phyloP scores from a whole-genome alignment of 2,888 invertebrate species.

The Anoplius nigerrimus region DNA sequence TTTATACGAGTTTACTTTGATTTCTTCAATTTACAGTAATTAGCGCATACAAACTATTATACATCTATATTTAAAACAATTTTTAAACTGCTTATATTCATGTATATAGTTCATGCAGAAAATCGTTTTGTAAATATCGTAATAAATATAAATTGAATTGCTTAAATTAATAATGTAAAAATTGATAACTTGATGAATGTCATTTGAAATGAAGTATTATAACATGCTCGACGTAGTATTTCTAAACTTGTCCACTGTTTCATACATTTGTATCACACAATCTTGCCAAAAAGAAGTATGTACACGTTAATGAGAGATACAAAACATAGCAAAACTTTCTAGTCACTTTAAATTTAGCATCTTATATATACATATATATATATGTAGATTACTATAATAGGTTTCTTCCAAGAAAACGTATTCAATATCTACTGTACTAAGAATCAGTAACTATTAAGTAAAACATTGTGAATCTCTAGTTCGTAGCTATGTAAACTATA shows the following conservation, averaged over 20 bases:
- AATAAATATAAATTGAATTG: slow-evolving; percentile 40
- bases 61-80: slow-evolving; percentile 15
- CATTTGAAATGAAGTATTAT: slow-evolving; percentile 52
- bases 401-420: slow-evolving; percentile 57
- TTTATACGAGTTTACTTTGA: too few species aligned
- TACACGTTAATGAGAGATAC: slow-evolving; percentile 37
- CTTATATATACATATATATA: slow-evolving; percentile 26
- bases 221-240: slow-evolving; percentile 53
- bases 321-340: slow-evolving; percentile 60
- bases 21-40: background rate
- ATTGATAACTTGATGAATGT: slow-evolving; percentile 31
- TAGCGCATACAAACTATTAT: background rate
- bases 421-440: slow-evolving; percentile 42
- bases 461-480: slow-evolving; percentile 30
- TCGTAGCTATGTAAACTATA: background rate
- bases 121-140: slow-evolving; percentile 62
- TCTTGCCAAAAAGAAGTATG: slow-evolving; percentile 63
- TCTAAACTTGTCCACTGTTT: slow-evolving; percentile 64
- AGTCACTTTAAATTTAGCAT: slow-evolving; percentile 62
- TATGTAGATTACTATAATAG: slow-evolving; percentile 24
- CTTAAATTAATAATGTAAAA: slow-evolving; percentile 48
- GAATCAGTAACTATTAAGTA: slow-evolving; percentile 40
- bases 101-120: slow-evolving; percentile 40
- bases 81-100: slow-evolving; percentile 27
- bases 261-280: slow-evolving; percentile 69